These are phyloP conservation scores for Latrodectus hesperus DNA, from an alignment of 2,888 invertebrate genomes.

Conservation along the genomic window DNA sequence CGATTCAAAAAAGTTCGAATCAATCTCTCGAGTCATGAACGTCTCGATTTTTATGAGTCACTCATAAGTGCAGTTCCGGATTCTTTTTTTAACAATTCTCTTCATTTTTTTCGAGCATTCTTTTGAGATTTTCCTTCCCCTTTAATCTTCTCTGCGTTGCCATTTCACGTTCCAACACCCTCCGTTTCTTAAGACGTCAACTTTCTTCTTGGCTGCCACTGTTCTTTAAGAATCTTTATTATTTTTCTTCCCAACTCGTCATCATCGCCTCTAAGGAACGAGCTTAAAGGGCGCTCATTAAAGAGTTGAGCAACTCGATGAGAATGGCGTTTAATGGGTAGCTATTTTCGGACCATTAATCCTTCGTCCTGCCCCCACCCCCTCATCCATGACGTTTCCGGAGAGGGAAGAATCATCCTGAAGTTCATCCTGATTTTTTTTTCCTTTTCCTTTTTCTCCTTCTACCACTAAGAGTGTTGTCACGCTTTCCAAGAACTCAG, in stretches of 20 bases:
- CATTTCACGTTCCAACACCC: constrained; percentile 16
- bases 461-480: constrained; percentile 35
- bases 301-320: constrained; percentile 40
- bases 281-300: constrained; percentile 56
- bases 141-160: constrained; percentile 7
- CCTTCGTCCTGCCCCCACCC: not conserved
- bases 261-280: not conserved
- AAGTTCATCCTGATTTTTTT: constrained; percentile 1
- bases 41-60: not conserved
- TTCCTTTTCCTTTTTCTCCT: not conserved
- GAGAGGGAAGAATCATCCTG: not conserved
- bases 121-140: not conserved
- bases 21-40: not conserved
- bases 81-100: not conserved
- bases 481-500: constrained; percentile 11
- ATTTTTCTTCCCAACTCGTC: not conserved
- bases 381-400: not conserved
- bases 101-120: not conserved
- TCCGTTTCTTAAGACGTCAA: constrained; percentile 10
- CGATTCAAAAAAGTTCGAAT: no score
- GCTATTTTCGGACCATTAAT: constrained; percentile 55
- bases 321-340: constrained; percentile 48
- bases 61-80: not conserved
- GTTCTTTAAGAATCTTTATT: not conserved
- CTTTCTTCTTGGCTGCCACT: constrained; percentile 1